Evolutionary conservation across 2,888 invertebrate genomes (phyloP), one percentile per base, ranked within the genome.

Genomic region (Lacanobia oleracea): DNA sequence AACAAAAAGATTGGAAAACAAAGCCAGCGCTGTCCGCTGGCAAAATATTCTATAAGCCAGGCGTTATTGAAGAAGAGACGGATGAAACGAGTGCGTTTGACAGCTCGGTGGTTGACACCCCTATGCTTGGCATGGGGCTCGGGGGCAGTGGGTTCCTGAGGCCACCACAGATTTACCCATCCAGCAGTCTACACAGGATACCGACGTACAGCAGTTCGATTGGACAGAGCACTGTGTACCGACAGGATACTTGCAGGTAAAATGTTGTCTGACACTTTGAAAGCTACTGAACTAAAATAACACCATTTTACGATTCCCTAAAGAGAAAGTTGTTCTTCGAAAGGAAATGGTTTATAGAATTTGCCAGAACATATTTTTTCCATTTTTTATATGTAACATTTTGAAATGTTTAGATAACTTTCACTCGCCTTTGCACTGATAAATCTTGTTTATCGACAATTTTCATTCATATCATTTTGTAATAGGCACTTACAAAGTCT

Each of bases 201-300:
- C 96, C 96, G 16, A 97, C 97, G 1, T 97, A 96, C 69, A 96
- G 96, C 91, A 97, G 97, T 86, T 97, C 97, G 12, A 96, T 97
- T 83, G 96, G 96, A 56, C 96, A 96, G 60, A 96, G 96, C 70
- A 96, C 96, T 54, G 87, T 95, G 2, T 96, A 95, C 78, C 92
- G 96, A 50, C 96, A 95, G 83, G 97, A 97, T 82, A 96, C 96
- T 75, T 96, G 96, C 93, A 96, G 97, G 97, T 97, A 84, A 75
- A 45, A 14, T 45, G n/a, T 43, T 61, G 10, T 21, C 21, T 63
- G n/a, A 37, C 33, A 40, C 14, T 21, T 9, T 23, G 14, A 54
- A 54, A 54, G 1, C 51, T 21, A 2, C 51, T 21, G 4, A 6
- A 33, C 6, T 33, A 33, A 33, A 2, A 33, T 33, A 0, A 33